Conservation (phyloP, 1,140 invertebrate species). For the Nylanderia fulva region DNA sequence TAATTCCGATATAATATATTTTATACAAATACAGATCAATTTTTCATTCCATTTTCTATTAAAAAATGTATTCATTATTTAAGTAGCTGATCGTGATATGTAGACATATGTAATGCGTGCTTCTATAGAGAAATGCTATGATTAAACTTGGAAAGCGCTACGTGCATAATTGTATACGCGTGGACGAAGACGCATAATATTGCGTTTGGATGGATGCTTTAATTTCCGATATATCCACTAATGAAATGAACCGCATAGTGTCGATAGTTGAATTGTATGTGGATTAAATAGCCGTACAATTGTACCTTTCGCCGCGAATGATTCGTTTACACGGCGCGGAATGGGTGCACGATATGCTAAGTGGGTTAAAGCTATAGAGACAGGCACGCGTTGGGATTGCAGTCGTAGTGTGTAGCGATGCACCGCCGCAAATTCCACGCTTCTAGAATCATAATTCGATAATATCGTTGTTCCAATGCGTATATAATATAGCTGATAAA, state of each 20-base stretch:
- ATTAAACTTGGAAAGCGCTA: not conserved
- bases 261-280: slow-evolving; percentile 43
- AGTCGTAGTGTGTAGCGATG: slow-evolving; percentile 41
- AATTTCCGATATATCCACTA: slow-evolving; percentile 58
- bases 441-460: slow-evolving; percentile 40
- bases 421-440: slow-evolving; percentile 40
- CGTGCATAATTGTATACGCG: not conserved
- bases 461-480: slow-evolving; percentile 24
- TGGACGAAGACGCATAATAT: not conserved
- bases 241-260: slow-evolving; percentile 30
- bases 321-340: slow-evolving; percentile 51
- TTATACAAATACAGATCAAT: not conserved
- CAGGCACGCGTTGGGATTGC: slow-evolving; percentile 43
- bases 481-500: slow-evolving; percentile 26
- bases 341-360: slow-evolving; percentile 34
- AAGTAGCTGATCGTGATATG: not conserved
- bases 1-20: not conserved
- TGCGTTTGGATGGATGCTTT: slow-evolving; percentile 32
- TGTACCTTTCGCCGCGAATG: slow-evolving; percentile 48
- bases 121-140: too few relatives aligned
- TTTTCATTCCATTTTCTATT: not conserved
- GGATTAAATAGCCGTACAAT: slow-evolving; percentile 54
- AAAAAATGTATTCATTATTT: not conserved
- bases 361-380: slow-evolving; percentile 51
- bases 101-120: too few relatives aligned